Conservation (phyloP, 2,888 invertebrate genomes). For the Brassicogethes aeneus region DNA sequence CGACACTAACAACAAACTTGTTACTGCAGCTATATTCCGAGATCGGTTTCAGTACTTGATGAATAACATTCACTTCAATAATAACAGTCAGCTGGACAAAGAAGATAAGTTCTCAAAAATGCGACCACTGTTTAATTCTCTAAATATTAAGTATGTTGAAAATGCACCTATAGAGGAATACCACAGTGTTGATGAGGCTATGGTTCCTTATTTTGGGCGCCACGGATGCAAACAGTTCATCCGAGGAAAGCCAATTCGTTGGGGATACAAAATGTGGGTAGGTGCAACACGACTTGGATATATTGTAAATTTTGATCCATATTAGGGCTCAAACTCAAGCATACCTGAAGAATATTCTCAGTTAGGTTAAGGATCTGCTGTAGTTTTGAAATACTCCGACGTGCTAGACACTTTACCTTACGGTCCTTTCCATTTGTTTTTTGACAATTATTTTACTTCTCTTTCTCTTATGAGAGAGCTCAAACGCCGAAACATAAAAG, state of each 20-base stretch:
- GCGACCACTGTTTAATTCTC: too few relatives aligned
- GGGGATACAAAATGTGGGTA: constrained; percentile 25
- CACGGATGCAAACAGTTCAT: constrained; percentile 28
- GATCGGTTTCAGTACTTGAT: constrained; percentile 25
- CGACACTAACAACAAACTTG: too few relatives aligned
- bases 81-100: too few relatives aligned
- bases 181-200: constrained; percentile 30
- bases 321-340: constrained; percentile 18
- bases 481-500: constrained; percentile 7
- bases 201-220: too few relatives aligned
- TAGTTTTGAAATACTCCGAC: too few relatives aligned
- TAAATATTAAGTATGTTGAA: constrained; percentile 20
- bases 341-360: constrained; percentile 12
- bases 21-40: too few relatives aligned
- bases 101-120: too few relatives aligned
- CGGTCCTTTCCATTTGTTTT: too few relatives aligned
- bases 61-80: too few relatives aligned
- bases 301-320: constrained; percentile 23
- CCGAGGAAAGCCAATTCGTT: constrained; percentile 24
- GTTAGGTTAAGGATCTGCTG: constrained; percentile 15
- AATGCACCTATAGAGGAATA: constrained; percentile 21
- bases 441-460: too few relatives aligned
- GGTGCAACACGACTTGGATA: constrained; percentile 23
- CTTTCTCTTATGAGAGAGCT: constrained; percentile 8
- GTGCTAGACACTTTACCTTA: too few relatives aligned